Percentiles rank a stretch among this genome's conserved stretches.
Evolutionary conservation across 2,888 invertebrate genomes (phyloP).

Genomic region (Caenorhabditis afra): DNA sequence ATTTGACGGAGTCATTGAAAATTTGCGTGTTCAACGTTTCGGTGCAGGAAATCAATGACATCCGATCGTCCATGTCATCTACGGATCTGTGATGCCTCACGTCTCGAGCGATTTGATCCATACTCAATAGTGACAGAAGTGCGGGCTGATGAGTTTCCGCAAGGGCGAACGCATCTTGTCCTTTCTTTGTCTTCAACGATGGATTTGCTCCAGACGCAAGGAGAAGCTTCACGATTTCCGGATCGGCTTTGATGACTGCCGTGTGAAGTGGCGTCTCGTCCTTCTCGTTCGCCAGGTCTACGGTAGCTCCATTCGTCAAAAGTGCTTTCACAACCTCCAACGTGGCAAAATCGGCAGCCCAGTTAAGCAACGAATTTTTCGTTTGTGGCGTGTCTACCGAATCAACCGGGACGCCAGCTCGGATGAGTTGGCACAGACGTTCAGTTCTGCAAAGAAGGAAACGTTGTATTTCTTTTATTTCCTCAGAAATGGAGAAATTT

Average conservation of each 20-base stretch:
- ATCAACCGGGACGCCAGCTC: slow-evolving; percentile 84
- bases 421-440: slow-evolving; percentile 84
- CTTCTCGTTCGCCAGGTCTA: slow-evolving; percentile 84
- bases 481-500: slow-evolving; percentile 48
- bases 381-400: slow-evolving; percentile 84
- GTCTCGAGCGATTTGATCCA: slow-evolving; percentile 67
- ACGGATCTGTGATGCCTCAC: slow-evolving; percentile 64
- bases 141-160: slow-evolving; percentile 60
- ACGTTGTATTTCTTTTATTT: not conserved
- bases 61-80: slow-evolving; percentile 70
- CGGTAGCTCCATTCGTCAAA: slow-evolving; percentile 84
- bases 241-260: slow-evolving; percentile 84
- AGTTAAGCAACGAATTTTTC: slow-evolving; percentile 85
- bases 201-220: slow-evolving; percentile 84
- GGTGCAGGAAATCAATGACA: slow-evolving; percentile 67
- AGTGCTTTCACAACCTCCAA: slow-evolving; percentile 83
- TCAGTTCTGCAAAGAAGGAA: slow-evolving; percentile 82
- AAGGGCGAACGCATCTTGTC: slow-evolving; percentile 69
- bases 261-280: slow-evolving; percentile 85
- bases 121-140: slow-evolving; percentile 60
- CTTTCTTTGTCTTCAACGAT: slow-evolving; percentile 66
- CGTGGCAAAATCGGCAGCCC: slow-evolving; percentile 85
- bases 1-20: slow-evolving; percentile 61
- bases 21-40: slow-evolving; percentile 66
- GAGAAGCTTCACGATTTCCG: slow-evolving; percentile 83